phyloP scores from a whole-genome alignment of 2,888 invertebrate genomes.

The Peribatodes rhomboidaria region DNA sequence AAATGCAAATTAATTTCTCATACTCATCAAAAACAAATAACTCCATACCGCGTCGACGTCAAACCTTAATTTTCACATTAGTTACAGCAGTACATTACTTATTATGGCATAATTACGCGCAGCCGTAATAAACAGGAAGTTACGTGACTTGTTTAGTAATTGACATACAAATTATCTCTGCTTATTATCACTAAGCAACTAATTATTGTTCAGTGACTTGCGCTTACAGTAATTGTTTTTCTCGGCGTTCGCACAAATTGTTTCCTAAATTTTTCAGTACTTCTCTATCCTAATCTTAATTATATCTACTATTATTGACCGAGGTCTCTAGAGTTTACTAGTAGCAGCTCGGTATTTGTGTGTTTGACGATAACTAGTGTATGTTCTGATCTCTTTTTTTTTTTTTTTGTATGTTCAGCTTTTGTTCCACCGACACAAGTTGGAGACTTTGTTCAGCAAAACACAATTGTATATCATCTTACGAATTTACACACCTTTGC shows the following conservation, averaged over 20 bases:
- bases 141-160: slow-evolving; percentile 2
- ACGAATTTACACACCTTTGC: too few species aligned
- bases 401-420: too few species aligned
- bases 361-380: too few species aligned
- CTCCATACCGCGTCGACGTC: not conserved
- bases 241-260: not conserved
- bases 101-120: not conserved
- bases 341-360: too few species aligned
- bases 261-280: not conserved
- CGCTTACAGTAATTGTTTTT: not conserved
- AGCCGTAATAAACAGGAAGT: slow-evolving; percentile 1
- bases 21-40: not conserved
- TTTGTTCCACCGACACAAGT: too few species aligned
- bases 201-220: not conserved
- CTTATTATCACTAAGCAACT: not conserved
- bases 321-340: too few species aligned
- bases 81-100: not conserved
- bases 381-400: too few species aligned
- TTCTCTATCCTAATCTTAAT: too few species aligned
- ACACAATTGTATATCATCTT: too few species aligned
- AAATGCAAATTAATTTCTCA: not conserved
- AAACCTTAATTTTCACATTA: not conserved
- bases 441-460: too few species aligned
- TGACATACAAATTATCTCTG: not conserved
- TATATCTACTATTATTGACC: too few species aligned